Evolutionary conservation across 2,797 vertebrate species (phyloP).

Genomic region (Champsocephalus esox): DNA sequence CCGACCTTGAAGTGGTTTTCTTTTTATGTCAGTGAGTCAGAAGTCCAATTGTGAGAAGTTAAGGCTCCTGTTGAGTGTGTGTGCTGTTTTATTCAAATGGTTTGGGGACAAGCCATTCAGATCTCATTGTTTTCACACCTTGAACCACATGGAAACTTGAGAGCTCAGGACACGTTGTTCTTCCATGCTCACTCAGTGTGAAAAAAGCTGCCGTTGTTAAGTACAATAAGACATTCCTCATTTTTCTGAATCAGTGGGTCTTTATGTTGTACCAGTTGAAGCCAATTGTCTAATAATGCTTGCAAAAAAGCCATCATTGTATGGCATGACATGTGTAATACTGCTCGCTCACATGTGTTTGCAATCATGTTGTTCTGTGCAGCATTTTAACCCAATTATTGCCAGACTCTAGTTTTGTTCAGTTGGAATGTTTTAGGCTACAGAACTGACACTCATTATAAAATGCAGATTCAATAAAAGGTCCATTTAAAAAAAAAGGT

Average conservation of each 20-base stretch:
- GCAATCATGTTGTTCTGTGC: slow-evolving; percentile 22
- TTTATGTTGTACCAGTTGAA: neutral
- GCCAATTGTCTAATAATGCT: slow-evolving; percentile 17
- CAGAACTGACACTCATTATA: too few species aligned
- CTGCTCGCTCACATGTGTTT: slow-evolving; percentile 39
- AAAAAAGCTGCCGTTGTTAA: slow-evolving; percentile 22
- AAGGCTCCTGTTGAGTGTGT: neutral
- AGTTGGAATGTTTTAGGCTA: too few species aligned
- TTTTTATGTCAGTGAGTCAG: slow-evolving; percentile 23
- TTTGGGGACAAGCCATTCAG: neutral
- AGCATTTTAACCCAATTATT: slow-evolving; percentile 25
- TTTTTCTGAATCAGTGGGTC: slow-evolving; percentile 5
- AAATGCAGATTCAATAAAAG: too few species aligned
- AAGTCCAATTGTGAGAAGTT: neutral
- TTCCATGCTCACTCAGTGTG: neutral
- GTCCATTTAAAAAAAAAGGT: too few species aligned
- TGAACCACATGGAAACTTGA: slow-evolving; percentile 48
- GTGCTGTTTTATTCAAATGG: neutral
- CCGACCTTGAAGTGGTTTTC: slow-evolving; percentile 9
- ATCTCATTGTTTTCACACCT: slow-evolving; percentile 37
- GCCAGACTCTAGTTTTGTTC: neutral
- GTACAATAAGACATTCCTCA: slow-evolving; percentile 21
- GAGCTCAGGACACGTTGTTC: slow-evolving; percentile 43
- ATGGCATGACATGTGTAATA: neutral
- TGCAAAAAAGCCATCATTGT: slow-evolving; percentile 52